phyloP scores from a whole-genome alignment of 1,140 invertebrate genomes.

The Chymomyza costata region DNA sequence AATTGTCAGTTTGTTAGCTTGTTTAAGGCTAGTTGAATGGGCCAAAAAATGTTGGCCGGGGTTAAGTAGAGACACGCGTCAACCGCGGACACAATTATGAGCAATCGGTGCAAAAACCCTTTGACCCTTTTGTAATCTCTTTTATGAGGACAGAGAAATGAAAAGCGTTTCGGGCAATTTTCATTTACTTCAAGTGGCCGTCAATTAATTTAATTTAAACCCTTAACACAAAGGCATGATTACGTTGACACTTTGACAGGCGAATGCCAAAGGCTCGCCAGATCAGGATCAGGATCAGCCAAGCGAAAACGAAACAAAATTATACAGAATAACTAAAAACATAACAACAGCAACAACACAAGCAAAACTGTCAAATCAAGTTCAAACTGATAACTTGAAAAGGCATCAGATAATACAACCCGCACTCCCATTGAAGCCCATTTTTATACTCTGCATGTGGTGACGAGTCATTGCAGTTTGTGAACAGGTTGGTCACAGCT shows the following conservation, averaged over 20 bases:
- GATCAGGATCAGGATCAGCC: no score
- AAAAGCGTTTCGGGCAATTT: conserved; percentile 39
- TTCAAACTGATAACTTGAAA: no score
- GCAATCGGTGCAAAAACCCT: conserved; percentile 59
- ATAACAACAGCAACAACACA: conserved; percentile 5
- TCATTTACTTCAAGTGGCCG: conserved; percentile 68
- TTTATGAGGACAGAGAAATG: conserved; percentile 34
- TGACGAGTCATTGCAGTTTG: no score
- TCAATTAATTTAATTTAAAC: conserved; percentile 72
- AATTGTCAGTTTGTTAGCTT: not conserved
- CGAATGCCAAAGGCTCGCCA: no score
- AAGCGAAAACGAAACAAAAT: no score
- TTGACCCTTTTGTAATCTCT: conserved; percentile 69
- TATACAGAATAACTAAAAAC: no score
- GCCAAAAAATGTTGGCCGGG: no score
- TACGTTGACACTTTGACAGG: conserved; percentile 69
- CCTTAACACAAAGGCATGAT: conserved; percentile 46
- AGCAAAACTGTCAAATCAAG: conserved; percentile 1
- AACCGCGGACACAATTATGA: conserved; percentile 68
- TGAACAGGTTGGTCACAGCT: no score
- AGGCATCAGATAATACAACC: no score
- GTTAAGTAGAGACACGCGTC: no score
- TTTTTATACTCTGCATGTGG: no score
- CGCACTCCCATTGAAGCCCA: no score
- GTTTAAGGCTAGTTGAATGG: conserved; percentile 45